Percentiles rank a stretch among this genome's conserved stretches.
phyloP scores from a whole-genome alignment of 1,140 invertebrate genomes.

The Protaetia brevitarsis region DNA sequence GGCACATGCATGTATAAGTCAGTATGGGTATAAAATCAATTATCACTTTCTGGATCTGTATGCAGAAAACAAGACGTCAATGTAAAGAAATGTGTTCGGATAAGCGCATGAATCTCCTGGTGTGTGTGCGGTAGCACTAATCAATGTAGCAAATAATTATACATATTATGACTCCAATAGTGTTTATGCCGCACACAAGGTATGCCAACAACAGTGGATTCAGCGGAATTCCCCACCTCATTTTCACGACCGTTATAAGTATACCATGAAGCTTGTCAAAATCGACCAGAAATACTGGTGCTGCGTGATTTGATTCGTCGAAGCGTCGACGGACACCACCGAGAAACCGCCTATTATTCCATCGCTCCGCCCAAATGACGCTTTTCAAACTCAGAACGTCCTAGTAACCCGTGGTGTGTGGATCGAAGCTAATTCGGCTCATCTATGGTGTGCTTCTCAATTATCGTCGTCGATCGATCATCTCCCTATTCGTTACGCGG shows the following conservation, averaged over 20 bases:
- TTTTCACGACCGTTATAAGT: conserved; percentile 34
- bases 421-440: conserved; percentile 32
- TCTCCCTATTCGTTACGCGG: not conserved
- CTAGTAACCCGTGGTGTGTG: conserved; percentile 40
- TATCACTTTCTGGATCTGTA: too few species aligned
- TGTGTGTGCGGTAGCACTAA: not conserved
- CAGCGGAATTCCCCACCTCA: conserved; percentile 6
- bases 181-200: not conserved
- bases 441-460: not conserved
- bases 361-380: conserved; percentile 40
- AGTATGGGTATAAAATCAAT: too few species aligned
- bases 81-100: not conserved
- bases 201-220: not conserved
- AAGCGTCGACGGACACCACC: conserved; percentile 20
- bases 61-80: not conserved
- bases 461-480: not conserved
- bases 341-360: conserved; percentile 24
- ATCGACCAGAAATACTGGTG: conserved; percentile 30
- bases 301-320: conserved; percentile 32
- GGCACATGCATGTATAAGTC: too few species aligned
- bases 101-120: not conserved
- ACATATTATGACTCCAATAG: not conserved
- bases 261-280: conserved; percentile 38
- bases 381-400: conserved; percentile 41
- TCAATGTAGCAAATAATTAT: not conserved